Evolutionary conservation across 2,113 vertebrate genomes (phyloP).

Genomic region (Pelecanoides urinatrix): DNA sequence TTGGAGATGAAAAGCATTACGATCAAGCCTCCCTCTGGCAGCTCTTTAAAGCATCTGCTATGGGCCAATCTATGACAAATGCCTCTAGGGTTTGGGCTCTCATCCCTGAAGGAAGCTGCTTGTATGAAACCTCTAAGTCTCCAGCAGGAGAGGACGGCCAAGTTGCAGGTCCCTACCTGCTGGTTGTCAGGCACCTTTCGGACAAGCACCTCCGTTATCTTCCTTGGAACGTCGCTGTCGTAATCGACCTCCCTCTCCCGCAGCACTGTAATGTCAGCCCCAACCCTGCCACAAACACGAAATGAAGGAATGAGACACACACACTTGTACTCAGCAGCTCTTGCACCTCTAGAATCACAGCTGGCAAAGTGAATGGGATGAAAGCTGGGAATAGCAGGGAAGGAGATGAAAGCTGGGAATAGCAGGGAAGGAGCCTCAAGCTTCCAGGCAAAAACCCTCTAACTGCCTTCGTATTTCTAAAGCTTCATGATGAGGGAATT

Average conservation of each 20-base stretch:
- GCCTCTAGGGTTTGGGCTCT: not conserved
- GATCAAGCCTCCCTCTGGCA: not conserved
- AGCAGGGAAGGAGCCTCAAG: not conserved
- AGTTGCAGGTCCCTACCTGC: conserved; percentile 78
- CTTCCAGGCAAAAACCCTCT: not conserved
- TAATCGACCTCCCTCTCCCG: conserved; percentile 92
- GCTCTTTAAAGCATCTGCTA: not conserved
- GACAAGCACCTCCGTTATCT: conserved; percentile 94
- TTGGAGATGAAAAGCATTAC: not conserved
- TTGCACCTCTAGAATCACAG: not conserved
- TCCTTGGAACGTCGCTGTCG: conserved; percentile 84
- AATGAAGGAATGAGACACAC: not conserved
- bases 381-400: not conserved
- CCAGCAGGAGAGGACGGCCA: not conserved
- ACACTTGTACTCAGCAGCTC: not conserved
- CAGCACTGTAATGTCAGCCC: conserved; percentile 93
- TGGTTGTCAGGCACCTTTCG: conserved; percentile 98
- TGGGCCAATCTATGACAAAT: not conserved
- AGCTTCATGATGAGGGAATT: not conserved
- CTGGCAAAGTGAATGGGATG: not conserved
- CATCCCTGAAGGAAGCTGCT: not conserved
- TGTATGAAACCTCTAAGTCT: not conserved
- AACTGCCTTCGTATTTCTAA: not conserved
- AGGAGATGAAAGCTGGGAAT: not conserved
- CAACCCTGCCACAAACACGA: conserved; percentile 79